Evolutionary conservation across 2,113 vertebrate genomes (phyloP).

Genomic region (Caloenas nicobarica): DNA sequence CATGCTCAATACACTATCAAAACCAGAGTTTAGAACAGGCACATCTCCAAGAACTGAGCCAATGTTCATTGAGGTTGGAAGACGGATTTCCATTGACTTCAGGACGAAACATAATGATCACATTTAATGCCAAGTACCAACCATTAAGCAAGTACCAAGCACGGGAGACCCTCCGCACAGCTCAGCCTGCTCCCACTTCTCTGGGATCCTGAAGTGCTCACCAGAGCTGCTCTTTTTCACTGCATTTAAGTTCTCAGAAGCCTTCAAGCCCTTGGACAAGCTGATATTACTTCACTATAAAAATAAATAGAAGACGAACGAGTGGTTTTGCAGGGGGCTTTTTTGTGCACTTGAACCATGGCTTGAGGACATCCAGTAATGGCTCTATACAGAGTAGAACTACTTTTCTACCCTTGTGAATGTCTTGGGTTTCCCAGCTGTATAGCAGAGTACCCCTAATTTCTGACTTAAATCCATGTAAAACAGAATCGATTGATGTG

Average conservation of each 20-base stretch:
- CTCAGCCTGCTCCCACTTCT: neutral
- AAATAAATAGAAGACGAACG: neutral
- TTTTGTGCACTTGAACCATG: neutral
- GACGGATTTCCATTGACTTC: neutral
- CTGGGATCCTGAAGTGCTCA: constrained; percentile 26
- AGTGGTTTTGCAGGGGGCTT: neutral
- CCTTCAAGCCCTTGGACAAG: constrained; percentile 30
- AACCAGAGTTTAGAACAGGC: neutral
- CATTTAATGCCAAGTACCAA: neutral
- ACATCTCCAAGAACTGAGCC: neutral
- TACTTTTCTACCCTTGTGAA: neutral
- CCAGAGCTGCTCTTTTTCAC: constrained; percentile 6
- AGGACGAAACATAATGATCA: neutral
- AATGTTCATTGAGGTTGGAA: neutral
- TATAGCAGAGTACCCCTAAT: neutral
- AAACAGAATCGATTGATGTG: neutral
- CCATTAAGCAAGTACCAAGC: neutral
- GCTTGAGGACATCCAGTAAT: neutral
- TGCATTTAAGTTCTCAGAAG: constrained; percentile 10
- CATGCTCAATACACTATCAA: neutral
- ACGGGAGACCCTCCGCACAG: neutral
- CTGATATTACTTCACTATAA: neutral
- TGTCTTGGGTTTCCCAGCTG: neutral
- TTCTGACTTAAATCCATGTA: neutral
- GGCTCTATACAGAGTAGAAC: neutral